Evolutionary conservation across 2,113 vertebrate genomes (phyloP), one percentile per base, ranked within the genome.

Genomic region (Euleptes europaea): DNA sequence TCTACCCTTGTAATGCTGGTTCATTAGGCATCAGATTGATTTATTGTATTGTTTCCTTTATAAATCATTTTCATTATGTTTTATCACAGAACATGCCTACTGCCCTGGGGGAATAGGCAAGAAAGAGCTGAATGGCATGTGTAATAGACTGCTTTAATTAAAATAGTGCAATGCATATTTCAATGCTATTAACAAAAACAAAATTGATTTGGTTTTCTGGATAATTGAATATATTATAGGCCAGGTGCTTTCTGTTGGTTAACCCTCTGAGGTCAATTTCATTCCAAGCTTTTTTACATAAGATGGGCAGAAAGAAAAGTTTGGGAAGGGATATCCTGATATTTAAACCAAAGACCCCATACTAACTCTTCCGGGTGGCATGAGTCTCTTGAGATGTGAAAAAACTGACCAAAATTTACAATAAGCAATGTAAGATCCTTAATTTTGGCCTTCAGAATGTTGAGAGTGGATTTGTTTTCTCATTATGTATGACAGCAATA

Each of bases 101-200:
- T 94, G 93, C 95, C 92, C 89, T 90, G 42, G 93, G 93, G 94
- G 92, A 92, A 94, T 94, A 90, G 66, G 89, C 79, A 94, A 90
- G 89, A 93, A 94, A 85, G 88, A 95, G 92, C 81, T 89, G 94
- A 96, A 94, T 88, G 92, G 94, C 89, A 90, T 92, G 88, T 70
- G 75, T 94, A 94, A 94, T 94, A 94, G 91, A 93, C 92, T 89
- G 89, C 84, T 96, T 97, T 96, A 96, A 96, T 96, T 96, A 96
- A 94, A 96, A 96, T 91, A 96, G 88, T 89, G 87, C 92, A 92
- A 94, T 94, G 93, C 93, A 94, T 95, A 96, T 96, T 95, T 94
- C 89, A 92, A 44, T 0, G 40, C 70, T 93, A 95, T 95, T 96
- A 96, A 92, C 92, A 93, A 93, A 95, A 94, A 91, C 89, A 96